These are phyloP conservation scores for Mixornis gularis DNA, from an alignment of 2,113 vertebrate species.

Conservation along the genomic window DNA sequence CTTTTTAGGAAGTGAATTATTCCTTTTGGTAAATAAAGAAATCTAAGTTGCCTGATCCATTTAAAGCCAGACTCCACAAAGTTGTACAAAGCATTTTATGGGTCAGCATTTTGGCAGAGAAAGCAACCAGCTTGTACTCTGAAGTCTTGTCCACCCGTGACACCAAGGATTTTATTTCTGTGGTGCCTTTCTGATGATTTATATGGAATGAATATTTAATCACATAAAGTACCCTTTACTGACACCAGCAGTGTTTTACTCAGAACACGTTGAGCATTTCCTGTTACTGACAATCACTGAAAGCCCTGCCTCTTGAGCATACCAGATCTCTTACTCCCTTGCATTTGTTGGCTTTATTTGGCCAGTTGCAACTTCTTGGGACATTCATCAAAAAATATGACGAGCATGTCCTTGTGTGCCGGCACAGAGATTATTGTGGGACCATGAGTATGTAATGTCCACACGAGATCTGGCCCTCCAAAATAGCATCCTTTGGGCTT, in stretches of 20 bases:
- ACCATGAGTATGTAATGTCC: neutral
- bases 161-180: neutral
- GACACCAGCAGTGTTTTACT: neutral
- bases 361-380: neutral
- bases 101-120: neutral
- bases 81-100: neutral
- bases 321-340: neutral
- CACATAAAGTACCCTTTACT: neutral
- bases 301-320: neutral
- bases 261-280: neutral
- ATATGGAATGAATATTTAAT: constrained; percentile 1
- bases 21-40: neutral
- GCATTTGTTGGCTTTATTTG: constrained; percentile 12
- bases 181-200: neutral
- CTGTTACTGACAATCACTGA: neutral
- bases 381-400: constrained; percentile 26
- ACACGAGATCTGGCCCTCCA: constrained; percentile 18
- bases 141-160: neutral
- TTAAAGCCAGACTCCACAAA: neutral
- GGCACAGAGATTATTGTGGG: neutral
- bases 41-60: neutral
- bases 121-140: neutral
- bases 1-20: neutral
- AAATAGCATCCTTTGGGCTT: constrained; percentile 55
- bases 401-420: neutral